Conservation (phyloP, 1,140 invertebrate species). For the Drosophila teissieri region DNA sequence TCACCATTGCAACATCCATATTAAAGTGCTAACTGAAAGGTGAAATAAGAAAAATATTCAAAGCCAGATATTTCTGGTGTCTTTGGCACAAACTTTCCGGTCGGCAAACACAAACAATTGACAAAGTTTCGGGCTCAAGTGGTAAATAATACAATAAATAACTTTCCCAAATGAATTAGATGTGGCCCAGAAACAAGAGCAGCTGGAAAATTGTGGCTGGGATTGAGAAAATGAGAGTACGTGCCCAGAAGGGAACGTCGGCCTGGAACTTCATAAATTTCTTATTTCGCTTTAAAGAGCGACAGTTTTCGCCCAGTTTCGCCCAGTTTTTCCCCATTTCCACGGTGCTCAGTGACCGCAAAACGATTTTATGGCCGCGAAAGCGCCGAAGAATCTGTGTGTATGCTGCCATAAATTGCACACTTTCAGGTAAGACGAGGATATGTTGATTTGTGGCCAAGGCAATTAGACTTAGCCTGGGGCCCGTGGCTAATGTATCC, state of each 20-base stretch:
- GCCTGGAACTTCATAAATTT: conserved; percentile 42
- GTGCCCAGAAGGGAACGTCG: conserved; percentile 34
- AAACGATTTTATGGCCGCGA: conserved; percentile 45
- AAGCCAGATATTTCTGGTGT: conserved; percentile 13
- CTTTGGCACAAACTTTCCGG: conserved; percentile 27
- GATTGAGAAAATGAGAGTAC: conserved; percentile 16
- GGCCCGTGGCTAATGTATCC: conserved; percentile 32
- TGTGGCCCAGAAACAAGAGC: conserved; percentile 35
- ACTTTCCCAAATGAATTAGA: conserved; percentile 54
- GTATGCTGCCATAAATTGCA: conserved; percentile 27
- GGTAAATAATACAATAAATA: conserved; percentile 57
- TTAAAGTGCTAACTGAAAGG: conserved; percentile 32
- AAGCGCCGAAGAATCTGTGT: background rate
- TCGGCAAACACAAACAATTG: conserved; percentile 48
- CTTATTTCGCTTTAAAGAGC: conserved; percentile 49
- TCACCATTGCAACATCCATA: background rate
- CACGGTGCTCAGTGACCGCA: conserved; percentile 51
- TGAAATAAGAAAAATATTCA: conserved; percentile 22
- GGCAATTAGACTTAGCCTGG: conserved; percentile 48
- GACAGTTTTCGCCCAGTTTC: conserved; percentile 16
- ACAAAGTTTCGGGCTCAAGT: conserved; percentile 50
- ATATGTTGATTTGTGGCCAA: conserved; percentile 36
- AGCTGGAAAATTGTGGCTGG: conserved; percentile 44
- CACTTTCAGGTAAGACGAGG: conserved; percentile 9
- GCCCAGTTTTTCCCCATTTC: conserved; percentile 6